Evolutionary conservation across 2,888 invertebrate species (phyloP), one percentile per base, ranked within the genome.

Genomic region (Carabus problematicus): DNA sequence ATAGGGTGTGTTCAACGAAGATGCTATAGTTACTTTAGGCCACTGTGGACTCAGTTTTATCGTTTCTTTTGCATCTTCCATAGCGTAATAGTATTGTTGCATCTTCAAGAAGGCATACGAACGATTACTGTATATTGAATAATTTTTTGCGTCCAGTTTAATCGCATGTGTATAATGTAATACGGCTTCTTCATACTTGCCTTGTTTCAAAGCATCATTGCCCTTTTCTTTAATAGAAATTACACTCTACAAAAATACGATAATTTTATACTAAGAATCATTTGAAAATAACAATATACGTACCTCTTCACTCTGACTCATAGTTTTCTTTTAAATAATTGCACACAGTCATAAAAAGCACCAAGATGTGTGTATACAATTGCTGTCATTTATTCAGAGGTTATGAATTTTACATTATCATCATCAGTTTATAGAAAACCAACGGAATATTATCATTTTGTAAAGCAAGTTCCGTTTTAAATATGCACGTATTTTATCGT

Each of bases 131-230:
- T 89, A 90, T 55, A 93, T 79, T 12, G 89, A 84, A 77, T 86
- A 88, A 82, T 92, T 91, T 71, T 84, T 85, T 8, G 89, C 87
- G 73, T 91, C 91, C 74, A 88, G 78, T 81, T 91, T 90, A 73
- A 94, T 88, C 1, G 91, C 94, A 75, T 91, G 88, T 0, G 91
- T 91, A 77, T 94, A 94, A 80, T 91, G 89, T 68, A 93, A 80
- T 71, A 92, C 86, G 4, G 94, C 93, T 82, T 92, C 92, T 73
- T 88, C 87, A 79, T 84, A 91, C 77, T 91, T 91, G 63, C 86
- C 86, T 74, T 89, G 85, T 78, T 89, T 89, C 54, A 93, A 88
- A 77, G 91, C 91, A 61, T 87, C 86, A 81, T 94, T 94, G 39
- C 94, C 94, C 76, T 88, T 85, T 76, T 86, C 88, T 80, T 91